phyloP scores from a whole-genome alignment of 2,797 vertebrate species.

The Pristis pectinata region DNA sequence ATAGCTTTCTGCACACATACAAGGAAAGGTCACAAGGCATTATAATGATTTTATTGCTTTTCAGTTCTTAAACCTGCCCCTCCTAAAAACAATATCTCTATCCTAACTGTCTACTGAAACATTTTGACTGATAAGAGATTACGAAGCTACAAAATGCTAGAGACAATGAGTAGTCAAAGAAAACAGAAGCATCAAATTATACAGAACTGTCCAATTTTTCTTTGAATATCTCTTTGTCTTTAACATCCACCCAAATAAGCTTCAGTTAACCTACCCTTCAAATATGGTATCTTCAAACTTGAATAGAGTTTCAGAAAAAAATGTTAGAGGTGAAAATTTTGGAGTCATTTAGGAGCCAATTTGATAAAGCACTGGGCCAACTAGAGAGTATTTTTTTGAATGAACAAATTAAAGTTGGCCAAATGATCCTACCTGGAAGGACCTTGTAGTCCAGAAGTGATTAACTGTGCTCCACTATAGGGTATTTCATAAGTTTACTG shows the following conservation, averaged over 20 bases:
- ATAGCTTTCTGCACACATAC: constrained; percentile 70
- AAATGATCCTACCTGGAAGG: neutral
- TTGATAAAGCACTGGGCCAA: neutral
- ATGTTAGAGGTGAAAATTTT: neutral
- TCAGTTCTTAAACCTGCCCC: neutral
- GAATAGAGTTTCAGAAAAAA: neutral
- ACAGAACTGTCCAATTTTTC: neutral
- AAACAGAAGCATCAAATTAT: neutral
- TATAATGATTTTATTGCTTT: neutral
- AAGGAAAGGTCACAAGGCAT: constrained; percentile 50
- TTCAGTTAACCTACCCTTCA: neutral
- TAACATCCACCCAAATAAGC: neutral
- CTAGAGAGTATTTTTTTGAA: neutral
- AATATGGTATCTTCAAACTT: neutral
- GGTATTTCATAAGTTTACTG: neutral
- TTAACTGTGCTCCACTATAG: neutral
- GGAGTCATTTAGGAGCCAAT: too few species aligned
- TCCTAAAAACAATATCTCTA: neutral
- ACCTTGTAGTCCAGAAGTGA: neutral
- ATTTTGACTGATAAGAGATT: neutral
- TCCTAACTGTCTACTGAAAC: neutral
- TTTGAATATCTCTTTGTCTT: neutral
- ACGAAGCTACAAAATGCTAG: neutral
- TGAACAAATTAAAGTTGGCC: neutral
- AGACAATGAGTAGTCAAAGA: neutral